Evolutionary conservation across 2,797 vertebrate species (phyloP).

Genomic region (Sciurus carolinensis): DNA sequence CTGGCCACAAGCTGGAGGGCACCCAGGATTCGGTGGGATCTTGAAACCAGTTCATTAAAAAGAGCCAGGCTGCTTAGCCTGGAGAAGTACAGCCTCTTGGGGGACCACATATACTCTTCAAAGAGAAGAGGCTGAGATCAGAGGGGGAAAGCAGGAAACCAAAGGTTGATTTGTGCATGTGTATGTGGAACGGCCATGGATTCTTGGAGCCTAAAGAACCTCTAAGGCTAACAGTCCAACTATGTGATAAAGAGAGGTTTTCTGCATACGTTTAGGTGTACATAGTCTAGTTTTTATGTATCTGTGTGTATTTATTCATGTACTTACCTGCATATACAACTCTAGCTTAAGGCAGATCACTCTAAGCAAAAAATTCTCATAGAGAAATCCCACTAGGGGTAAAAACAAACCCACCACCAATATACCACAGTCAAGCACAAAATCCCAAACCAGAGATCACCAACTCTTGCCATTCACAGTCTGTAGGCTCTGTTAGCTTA

Average conservation of each 20-base stretch:
- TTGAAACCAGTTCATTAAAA: constrained; percentile 67
- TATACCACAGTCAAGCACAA: neutral
- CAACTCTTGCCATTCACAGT: neutral
- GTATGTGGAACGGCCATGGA: neutral
- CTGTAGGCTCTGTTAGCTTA: neutral
- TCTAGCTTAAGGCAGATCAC: neutral
- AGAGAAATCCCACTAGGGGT: neutral
- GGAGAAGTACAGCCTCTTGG: constrained; percentile 48
- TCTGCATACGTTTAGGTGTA: fast-evolving
- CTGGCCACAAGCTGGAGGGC: constrained; percentile 38
- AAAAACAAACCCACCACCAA: neutral
- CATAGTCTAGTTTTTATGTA: neutral
- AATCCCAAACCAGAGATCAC: neutral
- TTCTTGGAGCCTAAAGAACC: neutral
- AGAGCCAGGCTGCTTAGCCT: constrained; percentile 56
- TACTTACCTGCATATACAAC: neutral
- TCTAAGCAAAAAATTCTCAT: neutral
- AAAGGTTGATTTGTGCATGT: neutral
- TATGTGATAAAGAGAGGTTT: neutral
- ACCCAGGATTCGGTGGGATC: neutral
- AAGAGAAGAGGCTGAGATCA: constrained; percentile 69
- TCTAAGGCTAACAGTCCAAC: neutral
- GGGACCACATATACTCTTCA: constrained; percentile 47
- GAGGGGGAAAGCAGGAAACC: neutral
- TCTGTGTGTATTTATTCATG: neutral